These are phyloP conservation scores for Rhopalosiphum nymphaeae DNA, from an alignment of 2,888 invertebrate species.

Conservation along the genomic window DNA sequence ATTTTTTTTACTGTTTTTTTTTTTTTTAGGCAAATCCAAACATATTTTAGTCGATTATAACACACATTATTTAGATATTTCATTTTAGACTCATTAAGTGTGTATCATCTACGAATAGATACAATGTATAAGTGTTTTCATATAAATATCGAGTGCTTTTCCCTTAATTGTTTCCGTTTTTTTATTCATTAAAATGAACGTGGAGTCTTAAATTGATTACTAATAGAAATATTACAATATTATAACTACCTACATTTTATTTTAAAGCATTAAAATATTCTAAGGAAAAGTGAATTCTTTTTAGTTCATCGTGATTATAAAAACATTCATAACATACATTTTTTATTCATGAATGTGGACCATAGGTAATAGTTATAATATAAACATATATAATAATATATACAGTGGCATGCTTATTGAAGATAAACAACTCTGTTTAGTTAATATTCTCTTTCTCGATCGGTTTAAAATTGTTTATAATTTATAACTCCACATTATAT, in stretches of 20 bases:
- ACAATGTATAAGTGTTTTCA: not conserved
- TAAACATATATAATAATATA: not conserved
- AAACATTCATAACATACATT: slow-evolving; percentile 10
- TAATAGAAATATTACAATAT: not conserved
- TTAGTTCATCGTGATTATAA: slow-evolving; percentile 42
- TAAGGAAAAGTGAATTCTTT: slow-evolving; percentile 48
- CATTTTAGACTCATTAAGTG: not conserved
- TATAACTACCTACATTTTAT: slow-evolving; percentile 3
- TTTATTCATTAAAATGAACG: not conserved
- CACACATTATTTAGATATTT: not conserved
- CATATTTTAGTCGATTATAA: not conserved
- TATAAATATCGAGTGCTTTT: not conserved
- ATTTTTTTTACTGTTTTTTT: too few species aligned
- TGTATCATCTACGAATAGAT: not conserved
- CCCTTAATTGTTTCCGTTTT: not conserved
- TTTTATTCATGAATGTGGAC: slow-evolving; percentile 49
- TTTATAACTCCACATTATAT: not conserved
- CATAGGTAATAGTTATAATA: slow-evolving; percentile 6
- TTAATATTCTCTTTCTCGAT: not conserved
- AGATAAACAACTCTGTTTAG: slow-evolving; percentile 30
- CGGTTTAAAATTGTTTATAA: not conserved
- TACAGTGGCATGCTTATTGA: slow-evolving; percentile 4
- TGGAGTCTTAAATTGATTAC: not conserved
- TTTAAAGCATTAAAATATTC: slow-evolving; percentile 3
- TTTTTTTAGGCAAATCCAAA: not conserved